Evolutionary conservation across 2,888 invertebrate species (phyloP), one percentile per base, ranked within the genome.

Genomic region (Caenorhabditis parvicauda): DNA sequence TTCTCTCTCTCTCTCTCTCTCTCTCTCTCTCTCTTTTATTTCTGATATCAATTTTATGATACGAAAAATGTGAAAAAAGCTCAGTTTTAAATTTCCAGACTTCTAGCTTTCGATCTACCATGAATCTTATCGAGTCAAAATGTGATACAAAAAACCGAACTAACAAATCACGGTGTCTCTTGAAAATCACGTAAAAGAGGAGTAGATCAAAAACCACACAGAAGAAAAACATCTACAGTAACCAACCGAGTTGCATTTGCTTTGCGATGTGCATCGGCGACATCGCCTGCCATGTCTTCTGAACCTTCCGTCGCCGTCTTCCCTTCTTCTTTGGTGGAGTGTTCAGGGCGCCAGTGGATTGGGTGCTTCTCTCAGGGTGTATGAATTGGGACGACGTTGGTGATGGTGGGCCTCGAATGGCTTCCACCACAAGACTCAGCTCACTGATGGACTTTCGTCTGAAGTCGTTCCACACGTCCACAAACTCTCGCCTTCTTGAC

Each of bases 341-440:
- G 27, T 57, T 57, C 46, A 74, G 57, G 54, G 70, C 69, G n/a
- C 74, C 74, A 4, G 69, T 72, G 22, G 61, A 61, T 14, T 63
- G 61, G 17, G 54, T 56, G 25, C 57, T 63, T 41, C 70, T 42
- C 50, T 70, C 70, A 46, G 70, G 70, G 58, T 70, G 70, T 9
- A 67, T 63, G 46, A 57, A 64, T 39, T 67, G 64, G 0, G 61
- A 59, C 27, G 56, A 57, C 3, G 56, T 46, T 17, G 67, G 67
- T n/a, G 57, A 62, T n/a, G 64, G 57, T 9, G 56, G 49, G 21
- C 74, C 72, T 9, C 75, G 61, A 22, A 77, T 44, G 6, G 73
- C 72, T 48, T 75, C 77, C 50, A 77, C 61, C 12, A 77, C 75
- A n/a, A 77, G 59, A 42, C 67, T 67, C 44, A 77, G 52, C 52